Conservation (phyloP, 2,888 invertebrate species). For the Anarsia innoxiella region DNA sequence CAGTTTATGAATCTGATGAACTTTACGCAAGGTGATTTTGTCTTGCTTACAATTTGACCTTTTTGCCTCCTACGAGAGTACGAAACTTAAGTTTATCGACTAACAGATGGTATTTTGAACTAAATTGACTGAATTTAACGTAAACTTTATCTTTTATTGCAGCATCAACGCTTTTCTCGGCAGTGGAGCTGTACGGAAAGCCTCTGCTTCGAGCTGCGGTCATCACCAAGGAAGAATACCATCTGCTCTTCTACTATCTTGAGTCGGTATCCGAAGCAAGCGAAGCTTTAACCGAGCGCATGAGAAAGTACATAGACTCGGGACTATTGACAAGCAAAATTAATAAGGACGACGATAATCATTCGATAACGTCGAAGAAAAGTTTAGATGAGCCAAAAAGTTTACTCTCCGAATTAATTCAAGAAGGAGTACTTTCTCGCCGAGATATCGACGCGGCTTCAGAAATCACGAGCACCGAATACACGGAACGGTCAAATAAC, state of each 20-base stretch:
- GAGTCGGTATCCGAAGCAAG: constrained; percentile 69
- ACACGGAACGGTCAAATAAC: constrained; percentile 40
- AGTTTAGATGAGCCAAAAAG: constrained; percentile 47
- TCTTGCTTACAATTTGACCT: constrained; percentile 3
- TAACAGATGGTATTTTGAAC: neutral
- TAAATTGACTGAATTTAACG: neutral
- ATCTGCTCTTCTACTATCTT: constrained; percentile 69
- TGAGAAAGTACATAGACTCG: constrained; percentile 68
- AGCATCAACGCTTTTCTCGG: constrained; percentile 75
- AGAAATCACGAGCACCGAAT: constrained; percentile 49
- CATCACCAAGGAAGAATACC: constrained; percentile 70
- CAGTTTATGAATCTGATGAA: constrained; percentile 31
- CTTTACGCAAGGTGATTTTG: constrained; percentile 49
- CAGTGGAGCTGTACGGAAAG: constrained; percentile 78
- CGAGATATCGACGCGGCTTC: constrained; percentile 63
- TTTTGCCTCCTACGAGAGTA: neutral
- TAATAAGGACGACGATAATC: constrained; percentile 33
- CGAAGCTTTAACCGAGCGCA: constrained; percentile 61
- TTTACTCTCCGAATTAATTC: constrained; percentile 58
- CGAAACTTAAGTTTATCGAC: neutral
- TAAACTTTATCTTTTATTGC: constrained; percentile 30
- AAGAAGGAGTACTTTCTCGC: constrained; percentile 63
- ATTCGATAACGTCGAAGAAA: constrained; percentile 31
- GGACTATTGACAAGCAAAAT: constrained; percentile 52
- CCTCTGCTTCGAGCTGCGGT: constrained; percentile 71